These are phyloP conservation scores for Nephila pilipes DNA, from an alignment of 1,140 invertebrate genomes.

Conservation along the genomic window DNA sequence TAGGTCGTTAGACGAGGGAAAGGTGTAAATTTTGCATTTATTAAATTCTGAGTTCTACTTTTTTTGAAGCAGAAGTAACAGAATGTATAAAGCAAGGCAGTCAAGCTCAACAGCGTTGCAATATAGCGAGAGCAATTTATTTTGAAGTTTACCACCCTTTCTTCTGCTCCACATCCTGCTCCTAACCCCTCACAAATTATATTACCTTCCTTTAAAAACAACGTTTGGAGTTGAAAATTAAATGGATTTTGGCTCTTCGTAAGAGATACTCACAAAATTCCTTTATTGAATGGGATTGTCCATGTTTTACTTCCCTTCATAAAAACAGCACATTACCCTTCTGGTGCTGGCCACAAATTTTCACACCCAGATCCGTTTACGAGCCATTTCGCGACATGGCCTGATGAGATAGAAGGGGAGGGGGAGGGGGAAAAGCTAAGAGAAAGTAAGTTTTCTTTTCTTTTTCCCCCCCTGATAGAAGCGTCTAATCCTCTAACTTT, in stretches of 20 bases:
- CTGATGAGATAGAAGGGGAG: neutral
- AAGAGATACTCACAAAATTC: neutral
- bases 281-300: constrained; percentile 39
- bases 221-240: constrained; percentile 45
- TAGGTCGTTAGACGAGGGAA: too few species aligned
- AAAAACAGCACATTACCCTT: constrained; percentile 16
- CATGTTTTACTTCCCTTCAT: constrained; percentile 52
- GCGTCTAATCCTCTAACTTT: neutral
- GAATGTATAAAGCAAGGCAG: neutral
- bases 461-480: neutral
- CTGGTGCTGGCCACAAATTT: constrained; percentile 52
- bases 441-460: too few species aligned
- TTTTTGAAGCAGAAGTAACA: too few species aligned
- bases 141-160: neutral
- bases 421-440: neutral
- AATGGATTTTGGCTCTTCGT: constrained; percentile 21
- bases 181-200: neutral
- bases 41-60: neutral
- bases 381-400: constrained; percentile 37
- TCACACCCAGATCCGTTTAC: constrained; percentile 45
- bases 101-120: neutral
- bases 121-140: neutral
- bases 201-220: constrained; percentile 18
- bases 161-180: neutral
- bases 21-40: neutral